Conservation (phyloP, 2,888 invertebrate genomes). For the Archips xylosteana region DNA sequence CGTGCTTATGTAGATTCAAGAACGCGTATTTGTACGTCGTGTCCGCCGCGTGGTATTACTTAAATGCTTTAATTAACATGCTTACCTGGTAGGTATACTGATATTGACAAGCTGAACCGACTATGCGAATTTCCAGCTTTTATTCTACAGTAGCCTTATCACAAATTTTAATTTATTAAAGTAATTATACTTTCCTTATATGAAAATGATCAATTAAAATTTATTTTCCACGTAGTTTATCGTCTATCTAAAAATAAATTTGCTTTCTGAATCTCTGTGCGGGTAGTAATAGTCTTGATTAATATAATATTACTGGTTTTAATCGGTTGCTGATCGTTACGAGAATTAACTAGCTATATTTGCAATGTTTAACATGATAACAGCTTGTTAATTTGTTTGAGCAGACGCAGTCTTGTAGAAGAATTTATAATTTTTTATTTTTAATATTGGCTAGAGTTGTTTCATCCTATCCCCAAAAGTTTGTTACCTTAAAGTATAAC, state of each 20-base stretch:
- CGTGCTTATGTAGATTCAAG: too few species aligned
- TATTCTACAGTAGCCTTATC: not conserved
- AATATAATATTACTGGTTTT: slow-evolving; percentile 27
- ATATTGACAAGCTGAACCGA: not conserved
- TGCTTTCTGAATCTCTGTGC: slow-evolving; percentile 27
- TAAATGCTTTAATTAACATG: too few species aligned
- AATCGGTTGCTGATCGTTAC: slow-evolving; percentile 12
- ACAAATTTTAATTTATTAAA: slow-evolving; percentile 8
- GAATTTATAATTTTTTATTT: too few species aligned
- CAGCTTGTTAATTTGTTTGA: not conserved
- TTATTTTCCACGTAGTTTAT: slow-evolving; percentile 10
- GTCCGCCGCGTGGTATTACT: too few species aligned
- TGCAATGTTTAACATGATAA: not conserved
- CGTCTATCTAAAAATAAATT: slow-evolving; percentile 17
- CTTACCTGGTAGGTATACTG: not conserved
- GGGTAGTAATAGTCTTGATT: slow-evolving; percentile 23
- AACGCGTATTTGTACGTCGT: too few species aligned
- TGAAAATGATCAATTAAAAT: slow-evolving; percentile 32
- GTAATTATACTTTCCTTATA: slow-evolving; percentile 25
- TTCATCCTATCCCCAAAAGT: too few species aligned
- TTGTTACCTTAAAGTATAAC: too few species aligned
- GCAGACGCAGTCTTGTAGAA: not conserved
- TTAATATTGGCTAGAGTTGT: too few species aligned
- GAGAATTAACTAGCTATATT: not conserved
- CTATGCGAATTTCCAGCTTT: not conserved